phyloP scores from a whole-genome alignment of 2,797 vertebrate species.

The Diplodus puntazzo region DNA sequence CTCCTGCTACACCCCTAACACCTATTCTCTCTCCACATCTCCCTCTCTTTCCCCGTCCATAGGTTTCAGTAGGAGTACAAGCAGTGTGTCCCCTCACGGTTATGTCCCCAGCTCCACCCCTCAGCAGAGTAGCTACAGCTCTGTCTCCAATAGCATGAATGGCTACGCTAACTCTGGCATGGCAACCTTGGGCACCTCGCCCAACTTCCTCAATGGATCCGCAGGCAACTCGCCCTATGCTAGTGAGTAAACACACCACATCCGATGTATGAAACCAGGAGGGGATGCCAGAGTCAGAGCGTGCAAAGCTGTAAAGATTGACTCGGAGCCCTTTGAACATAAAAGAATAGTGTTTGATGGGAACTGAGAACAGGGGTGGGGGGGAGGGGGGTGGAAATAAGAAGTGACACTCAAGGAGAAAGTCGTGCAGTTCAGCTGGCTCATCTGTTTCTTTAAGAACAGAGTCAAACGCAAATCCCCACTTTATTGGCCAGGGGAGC shows the following conservation, averaged over 20 bases:
- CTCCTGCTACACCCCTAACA: constrained; percentile 73
- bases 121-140: constrained; percentile 96
- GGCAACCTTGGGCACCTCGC: constrained; percentile 96
- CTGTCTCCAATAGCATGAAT: constrained; percentile 97
- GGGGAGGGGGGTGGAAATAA: constrained; percentile 24
- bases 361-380: constrained; percentile 10
- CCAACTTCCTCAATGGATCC: constrained; percentile 97
- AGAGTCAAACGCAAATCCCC: constrained; percentile 81
- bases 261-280: neutral
- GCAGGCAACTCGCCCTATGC: constrained; percentile 98
- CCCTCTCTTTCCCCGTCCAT: constrained; percentile 58
- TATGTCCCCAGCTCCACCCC: constrained; percentile 97
- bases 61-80: constrained; percentile 97
- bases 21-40: constrained; percentile 54
- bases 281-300: neutral
- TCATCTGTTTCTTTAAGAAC: constrained; percentile 85
- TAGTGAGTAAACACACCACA: constrained; percentile 89
- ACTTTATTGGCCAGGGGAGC: constrained; percentile 80
- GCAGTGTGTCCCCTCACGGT: constrained; percentile 96
- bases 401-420: constrained; percentile 49
- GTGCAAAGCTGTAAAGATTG: neutral
- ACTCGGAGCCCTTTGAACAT: constrained; percentile 34
- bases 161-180: constrained; percentile 96
- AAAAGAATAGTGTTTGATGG: constrained; percentile 17
- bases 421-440: constrained; percentile 75